Conservation (phyloP, 1,140 invertebrate genomes). For the Latrodectus geometricus region DNA sequence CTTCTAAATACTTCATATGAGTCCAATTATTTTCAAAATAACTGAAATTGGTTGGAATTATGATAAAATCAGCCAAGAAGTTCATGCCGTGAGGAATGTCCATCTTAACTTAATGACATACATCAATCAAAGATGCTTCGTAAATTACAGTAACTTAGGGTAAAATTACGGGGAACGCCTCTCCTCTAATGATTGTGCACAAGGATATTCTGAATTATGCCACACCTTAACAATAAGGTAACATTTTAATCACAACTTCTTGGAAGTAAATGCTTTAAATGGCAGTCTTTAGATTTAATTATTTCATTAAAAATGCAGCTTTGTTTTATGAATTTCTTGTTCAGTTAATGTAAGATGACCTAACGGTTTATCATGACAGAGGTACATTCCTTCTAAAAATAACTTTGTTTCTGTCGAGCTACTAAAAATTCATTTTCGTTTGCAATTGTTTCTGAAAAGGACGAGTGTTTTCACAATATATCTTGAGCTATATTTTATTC, state of each 20-base stretch:
- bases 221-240: constrained; percentile 20
- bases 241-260: constrained; percentile 14
- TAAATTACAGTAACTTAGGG: constrained; percentile 25
- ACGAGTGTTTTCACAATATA: too few species aligned
- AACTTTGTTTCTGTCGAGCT: too few species aligned
- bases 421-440: too few species aligned
- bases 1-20: too few species aligned
- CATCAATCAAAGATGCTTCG: constrained; percentile 2
- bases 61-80: not conserved
- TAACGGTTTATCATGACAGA: too few species aligned
- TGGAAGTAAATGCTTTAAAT: constrained; percentile 10
- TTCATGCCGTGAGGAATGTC: constrained; percentile 2
- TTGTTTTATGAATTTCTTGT: too few species aligned
- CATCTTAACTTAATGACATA: constrained; percentile 19
- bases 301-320: constrained; percentile 5
- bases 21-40: too few species aligned
- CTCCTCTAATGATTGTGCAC: constrained; percentile 15
- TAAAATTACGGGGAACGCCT: constrained; percentile 22
- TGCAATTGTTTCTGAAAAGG: too few species aligned
- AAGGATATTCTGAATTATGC: not conserved
- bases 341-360: too few species aligned
- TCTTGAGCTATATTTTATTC: too few species aligned
- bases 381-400: too few species aligned
- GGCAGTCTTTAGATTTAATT: constrained; percentile 3
- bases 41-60: too few species aligned